Evolutionary conservation across 35 echinoderm and acorn worm species (phyloP), one percentile per base, ranked within the genome.

Genomic region (Stichopus chloronotus): DNA sequence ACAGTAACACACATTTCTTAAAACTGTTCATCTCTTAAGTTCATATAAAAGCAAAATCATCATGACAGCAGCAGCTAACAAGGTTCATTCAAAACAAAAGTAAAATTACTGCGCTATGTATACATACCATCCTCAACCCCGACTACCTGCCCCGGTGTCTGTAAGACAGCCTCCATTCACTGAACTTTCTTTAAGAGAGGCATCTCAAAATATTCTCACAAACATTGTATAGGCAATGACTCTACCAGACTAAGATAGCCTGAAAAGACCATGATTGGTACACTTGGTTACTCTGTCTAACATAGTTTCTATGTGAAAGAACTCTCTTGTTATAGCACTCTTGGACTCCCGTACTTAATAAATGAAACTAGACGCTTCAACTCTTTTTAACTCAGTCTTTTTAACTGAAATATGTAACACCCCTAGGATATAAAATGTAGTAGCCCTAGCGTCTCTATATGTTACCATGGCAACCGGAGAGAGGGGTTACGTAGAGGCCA

Each of bases 181-280:
- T 78, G 5, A 78, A 78, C n/a, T 24, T 78, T 78, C 76, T 6
- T 78, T 78, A 21, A 5, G 52, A 78, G 19, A 78, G 6, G 7
- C n/a, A 78, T 78, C n/a, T 21, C 16, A 78, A 78, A 78, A 78
- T 78, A 78, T 78, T 78, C 76, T 78, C 1, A 78, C n/a, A 78
- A 78, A 78, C 21, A 78, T 78, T n/a, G 76, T 78, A 21, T 20
- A 78, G 19, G 20, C 76, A 78, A 78, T 78, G 76, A 21, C 76
- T 78, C 76, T 78, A 8, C 17, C 16, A 78, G 0, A 20, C 16
- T 21, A 78, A 22, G 76, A 12, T 78, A 22, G 76, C 76, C 76
- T 78, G 6, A 20, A 22, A 20, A 78, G 19, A 78, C 19, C 76
- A 78, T 23, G 16, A 43, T 25, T 78, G 76, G 76, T 78, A 78